Evolutionary conservation across 1,140 invertebrate species (phyloP), one percentile per base, ranked within the genome.

Genomic region (Bursaphelenchus mucronatus): DNA sequence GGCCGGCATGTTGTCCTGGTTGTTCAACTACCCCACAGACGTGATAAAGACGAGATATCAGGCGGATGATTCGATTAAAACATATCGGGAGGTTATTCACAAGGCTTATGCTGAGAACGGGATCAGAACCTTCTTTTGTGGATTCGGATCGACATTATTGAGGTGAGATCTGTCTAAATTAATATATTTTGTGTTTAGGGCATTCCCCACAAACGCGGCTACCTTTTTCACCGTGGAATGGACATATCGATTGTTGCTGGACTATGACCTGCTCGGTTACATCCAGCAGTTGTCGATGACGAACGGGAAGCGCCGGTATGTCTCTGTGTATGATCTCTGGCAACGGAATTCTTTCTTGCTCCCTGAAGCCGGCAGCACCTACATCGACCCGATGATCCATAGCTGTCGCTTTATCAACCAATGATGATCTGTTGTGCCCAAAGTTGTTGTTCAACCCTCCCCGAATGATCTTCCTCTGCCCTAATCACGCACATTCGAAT

Each of bases 121-220:
- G 40, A 82, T 89, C 39, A 81, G 80, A 30, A 75, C 81, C 0
- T 79, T 81, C 61, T 76, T 68, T 43, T 62, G 76, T 56, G 82
- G 82, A 15, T 54, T 82, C 0, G 68, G 69, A 17, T 68, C 81
- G 11, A 81, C 80, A 13, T 62, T 81, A 21, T 45, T 82, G 8
- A 68, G 78, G 78, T 66, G 11, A 8, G 64, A 47, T 64, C 30
- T 11, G 19, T 30, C 30, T 5, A 1, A 30, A 30, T 30, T 5
- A 30, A 30, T 30, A 30, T 30, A 30, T 30, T 89, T 90, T 0
- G 80, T 90, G 13, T 79, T 92, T 43, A 85, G 92, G 45, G 90
- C 92, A 0, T 94, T 94, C 82, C 90, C 92, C 0, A 89, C 89
- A n/a, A 95, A 94, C 76, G 92, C 90, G 0, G 89, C 89, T 1